Evolutionary conservation across 2,113 vertebrate species (phyloP), one percentile per base, ranked within the genome.

Genomic region (human (Homo sapiens)): DNA sequence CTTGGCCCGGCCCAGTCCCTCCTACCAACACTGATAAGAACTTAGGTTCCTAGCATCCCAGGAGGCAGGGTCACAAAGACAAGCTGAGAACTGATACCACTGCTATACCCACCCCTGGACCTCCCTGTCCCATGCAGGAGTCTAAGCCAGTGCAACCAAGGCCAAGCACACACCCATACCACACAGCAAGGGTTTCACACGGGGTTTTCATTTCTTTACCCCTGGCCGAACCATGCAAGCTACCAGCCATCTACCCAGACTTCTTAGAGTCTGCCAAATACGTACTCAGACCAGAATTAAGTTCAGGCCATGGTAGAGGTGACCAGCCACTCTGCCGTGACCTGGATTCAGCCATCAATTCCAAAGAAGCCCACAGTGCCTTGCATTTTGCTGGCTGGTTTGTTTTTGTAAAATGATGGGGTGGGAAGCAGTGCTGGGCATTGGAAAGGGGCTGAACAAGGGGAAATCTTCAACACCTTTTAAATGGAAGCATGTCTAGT

Each of bases 181-280:
- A 3, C 6, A 2, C 0, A 7, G 6, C 35, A 3, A 2, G 55
- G 1, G 25, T 27, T 79, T n/a, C 1, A 2, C 38, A 0, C 0
- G 7, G 40, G 14, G 6, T 8, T 64, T 45, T 18, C 14, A 25
- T 10, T 68, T 55, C 14, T 50, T 23, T 2, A 13, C 27, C 64
- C 35, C 25, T 2, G 32, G 55, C 75, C 9, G 17, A 70, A 50
- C 12, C 35, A 8, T 4, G 14, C n/a, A n/a, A 5, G 35, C 32
- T 50, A n/a, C 30, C 55, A 3, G 45, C 85, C 76, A 16, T 72
- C 84, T 22, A 30, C n/a, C 35, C 32, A 57, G 92, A 40, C 7
- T 45, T 75, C 72, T 3, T 3, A 27, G 64, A 64, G 23, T 48
- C 76, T 3, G 78, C 52, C 50, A 88, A 20, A 48, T 18, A 23